Base-by-base conservation (phyloP, 2,888 invertebrate genomes). In the Aphelenchoides bicaudatus region DNA sequence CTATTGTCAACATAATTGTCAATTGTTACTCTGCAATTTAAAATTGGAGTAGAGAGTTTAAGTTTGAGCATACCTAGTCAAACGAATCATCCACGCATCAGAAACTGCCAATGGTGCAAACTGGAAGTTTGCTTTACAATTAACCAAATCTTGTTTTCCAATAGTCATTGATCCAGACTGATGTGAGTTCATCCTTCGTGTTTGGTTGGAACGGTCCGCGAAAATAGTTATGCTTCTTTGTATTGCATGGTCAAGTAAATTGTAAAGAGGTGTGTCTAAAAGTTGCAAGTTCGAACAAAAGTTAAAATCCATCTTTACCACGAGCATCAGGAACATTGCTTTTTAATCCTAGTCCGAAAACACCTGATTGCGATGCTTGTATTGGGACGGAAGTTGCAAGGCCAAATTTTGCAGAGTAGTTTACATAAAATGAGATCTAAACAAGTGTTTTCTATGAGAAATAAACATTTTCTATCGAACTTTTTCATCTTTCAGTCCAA, bases 71-170 rank as follows among this genome's bases (percentile, higher is more conserved):
- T 43, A n/a, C 43, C 43, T 10, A 8, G 23, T 10, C 23, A 43
- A 43, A 19, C n/a, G 43, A 10, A 43, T n/a, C 43, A 43, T 43
- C 43, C 43, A 43, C 43, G 43, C 6, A 25, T 43, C 25, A 6
- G n/a, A 10, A 25, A 21, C 43, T 10, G 10, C 16, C 10, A 43
- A 25, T 6, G 21, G 43, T 10, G 25, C 43, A n/a, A 8, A 21
- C 23, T 43, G 43, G 10, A 43, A n/a, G 25, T 43, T 25, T 10
- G 16, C 25, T 6, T 25, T 19, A n/a, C 43, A 43, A 43, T 43
- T 43, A n/a, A 43, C 43, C 6, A 21, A 10, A n/a, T 43, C 43
- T 8, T 10, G 10, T 8, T 25, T 19, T 19, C 43, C 43, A 8
- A 43, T n/a, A n/a, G 43, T 43, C 43, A 43, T 19, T n/a, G 43